Percentiles rank a stretch among this genome's conserved stretches.
Conservation (phyloP, 30 jellyfish, hydroid and myxozoan genomes). For the Pelagia noctiluca region DNA sequence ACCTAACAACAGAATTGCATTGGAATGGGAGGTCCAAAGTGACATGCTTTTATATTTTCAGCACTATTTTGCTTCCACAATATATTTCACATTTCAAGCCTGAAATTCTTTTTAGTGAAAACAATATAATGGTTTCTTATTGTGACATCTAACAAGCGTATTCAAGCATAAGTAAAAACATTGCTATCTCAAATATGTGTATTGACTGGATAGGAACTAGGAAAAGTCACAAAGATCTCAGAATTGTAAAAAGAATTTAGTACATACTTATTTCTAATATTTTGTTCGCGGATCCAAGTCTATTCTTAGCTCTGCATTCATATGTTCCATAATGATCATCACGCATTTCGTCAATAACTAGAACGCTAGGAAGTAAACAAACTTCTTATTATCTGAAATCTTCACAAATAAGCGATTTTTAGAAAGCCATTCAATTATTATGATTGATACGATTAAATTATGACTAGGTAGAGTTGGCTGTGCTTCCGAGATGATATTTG, state of each 20-base stretch:
- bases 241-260: neutral
- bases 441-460: too few species aligned
- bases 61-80: too few species aligned
- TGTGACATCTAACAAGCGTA: too few species aligned
- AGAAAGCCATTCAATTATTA: too few species aligned
- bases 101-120: too few species aligned
- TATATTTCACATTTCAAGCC: too few species aligned
- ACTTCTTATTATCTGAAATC: neutral
- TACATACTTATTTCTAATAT: slow-evolving; percentile 55
- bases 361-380: slow-evolving; percentile 31
- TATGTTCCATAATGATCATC: slow-evolving; percentile 62
- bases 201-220: neutral
- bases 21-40: too few species aligned
- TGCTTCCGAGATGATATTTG: too few species aligned
- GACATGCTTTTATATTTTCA: too few species aligned
- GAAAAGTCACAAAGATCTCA: neutral
- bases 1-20: too few species aligned
- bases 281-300: slow-evolving; percentile 48
- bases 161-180: neutral
- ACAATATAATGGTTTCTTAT: too few species aligned
- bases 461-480: too few species aligned
- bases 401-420: neutral
- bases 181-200: neutral
- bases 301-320: slow-evolving; percentile 85
- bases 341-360: slow-evolving; percentile 28